Evolutionary conservation across 2,888 invertebrate genomes (phyloP).

Genomic region (Exocentrus adspersus): DNA sequence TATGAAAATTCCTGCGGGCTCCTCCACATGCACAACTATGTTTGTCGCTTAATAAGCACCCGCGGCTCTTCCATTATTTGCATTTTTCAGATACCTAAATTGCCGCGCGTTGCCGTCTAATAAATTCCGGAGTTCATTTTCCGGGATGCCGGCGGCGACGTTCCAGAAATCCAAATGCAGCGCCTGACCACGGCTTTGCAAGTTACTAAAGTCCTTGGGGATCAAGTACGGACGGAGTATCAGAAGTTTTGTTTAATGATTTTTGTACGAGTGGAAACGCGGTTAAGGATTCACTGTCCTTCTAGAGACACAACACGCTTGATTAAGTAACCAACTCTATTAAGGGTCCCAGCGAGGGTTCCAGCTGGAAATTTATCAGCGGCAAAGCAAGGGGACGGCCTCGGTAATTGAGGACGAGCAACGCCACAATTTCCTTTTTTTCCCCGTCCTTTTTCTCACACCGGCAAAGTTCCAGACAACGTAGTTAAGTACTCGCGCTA

Average conservation of each 20-base stretch:
- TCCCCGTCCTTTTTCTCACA: neutral
- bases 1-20: neutral
- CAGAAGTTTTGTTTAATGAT: too few species aligned
- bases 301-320: neutral
- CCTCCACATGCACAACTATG: neutral
- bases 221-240: too few species aligned
- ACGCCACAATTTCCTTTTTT: constrained; percentile 3
- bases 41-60: neutral
- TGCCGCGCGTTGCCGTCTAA: neutral
- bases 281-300: neutral
- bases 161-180: neutral
- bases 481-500: neutral
- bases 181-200: neutral
- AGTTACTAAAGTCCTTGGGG: too few species aligned
- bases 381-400: neutral
- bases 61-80: neutral
- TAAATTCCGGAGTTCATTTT: constrained; percentile 5
- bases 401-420: neutral
- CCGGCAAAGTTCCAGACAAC: constrained; percentile 10
- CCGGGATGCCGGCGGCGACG: neutral
- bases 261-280: too few species aligned
- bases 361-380: neutral
- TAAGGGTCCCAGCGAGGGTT: neutral
- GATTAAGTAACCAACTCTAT: constrained; percentile 6
- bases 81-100: neutral